Percentiles rank a stretch among this genome's conserved stretches.
phyloP scores from a whole-genome alignment of 2,797 vertebrate genomes.

The Bovichtus diacanthus region DNA sequence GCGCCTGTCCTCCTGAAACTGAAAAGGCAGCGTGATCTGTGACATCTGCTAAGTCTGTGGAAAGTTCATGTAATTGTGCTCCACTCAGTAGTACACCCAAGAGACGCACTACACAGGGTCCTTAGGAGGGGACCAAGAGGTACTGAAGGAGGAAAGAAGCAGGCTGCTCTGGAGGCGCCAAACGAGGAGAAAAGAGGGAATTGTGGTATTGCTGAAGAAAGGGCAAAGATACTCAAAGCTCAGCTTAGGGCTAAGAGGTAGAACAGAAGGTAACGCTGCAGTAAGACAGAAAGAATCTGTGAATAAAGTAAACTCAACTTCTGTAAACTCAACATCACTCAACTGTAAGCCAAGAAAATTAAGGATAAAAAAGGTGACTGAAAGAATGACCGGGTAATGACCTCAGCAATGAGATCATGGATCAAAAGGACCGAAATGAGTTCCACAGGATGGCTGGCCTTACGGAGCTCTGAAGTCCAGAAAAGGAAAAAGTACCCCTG shows the following conservation, averaged over 20 bases:
- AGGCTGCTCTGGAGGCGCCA: background rate
- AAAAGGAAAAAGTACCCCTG: background rate
- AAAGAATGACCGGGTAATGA: background rate
- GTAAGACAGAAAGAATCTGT: constrained; percentile 3
- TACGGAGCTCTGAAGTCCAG: background rate
- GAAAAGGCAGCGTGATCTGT: constrained; percentile 18
- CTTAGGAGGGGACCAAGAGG: constrained; percentile 6
- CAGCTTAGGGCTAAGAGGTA: constrained; percentile 28
- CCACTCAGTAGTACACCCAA: constrained; percentile 30
- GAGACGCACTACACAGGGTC: constrained; percentile 34
- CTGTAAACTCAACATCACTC: background rate
- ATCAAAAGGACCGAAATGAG: background rate
- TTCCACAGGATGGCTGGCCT: background rate
- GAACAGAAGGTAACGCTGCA: constrained; percentile 38
- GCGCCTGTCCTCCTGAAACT: constrained; percentile 29
- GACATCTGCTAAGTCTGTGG: constrained; percentile 36
- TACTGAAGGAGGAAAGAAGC: background rate
- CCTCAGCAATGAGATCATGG: background rate
- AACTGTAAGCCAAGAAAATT: background rate
- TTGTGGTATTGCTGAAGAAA: constrained; percentile 6
- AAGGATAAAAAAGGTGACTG: background rate
- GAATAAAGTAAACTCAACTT: too few species aligned
- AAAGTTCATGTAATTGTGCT: constrained; percentile 57
- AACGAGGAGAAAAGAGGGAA: background rate
- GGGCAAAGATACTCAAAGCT: too few species aligned